Conservation (phyloP, 2,113 vertebrate genomes). For the Thunnus maccoyii region DNA sequence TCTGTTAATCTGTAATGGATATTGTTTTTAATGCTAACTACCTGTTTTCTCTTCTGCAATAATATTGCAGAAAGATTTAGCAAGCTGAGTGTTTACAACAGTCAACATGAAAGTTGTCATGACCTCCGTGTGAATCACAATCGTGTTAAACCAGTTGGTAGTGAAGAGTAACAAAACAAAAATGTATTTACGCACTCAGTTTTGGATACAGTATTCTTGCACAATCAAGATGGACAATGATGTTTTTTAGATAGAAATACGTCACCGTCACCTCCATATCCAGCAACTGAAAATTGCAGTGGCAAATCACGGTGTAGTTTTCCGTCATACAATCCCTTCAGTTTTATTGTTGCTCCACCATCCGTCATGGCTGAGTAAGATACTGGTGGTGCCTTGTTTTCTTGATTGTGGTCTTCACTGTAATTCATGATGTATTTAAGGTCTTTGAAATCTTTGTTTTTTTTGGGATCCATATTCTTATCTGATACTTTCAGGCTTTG, state of each 20-base stretch:
- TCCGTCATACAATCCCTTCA: no score
- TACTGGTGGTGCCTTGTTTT: neutral
- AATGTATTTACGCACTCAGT: constrained; percentile 6
- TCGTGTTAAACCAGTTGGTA: constrained; percentile 53
- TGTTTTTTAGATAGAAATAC: neutral
- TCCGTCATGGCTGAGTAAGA: neutral
- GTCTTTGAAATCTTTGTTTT: neutral
- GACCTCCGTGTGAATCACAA: constrained; percentile 38
- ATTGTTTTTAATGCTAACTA: constrained; percentile 27
- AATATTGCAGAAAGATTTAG: constrained; percentile 24
- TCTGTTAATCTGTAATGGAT: constrained; percentile 34
- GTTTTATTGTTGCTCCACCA: no score
- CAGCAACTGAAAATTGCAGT: neutral
- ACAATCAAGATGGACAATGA: neutral
- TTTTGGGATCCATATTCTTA: neutral
- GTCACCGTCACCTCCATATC: no score
- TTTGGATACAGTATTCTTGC: neutral
- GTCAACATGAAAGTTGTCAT: neutral
- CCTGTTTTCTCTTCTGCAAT: constrained; percentile 9
- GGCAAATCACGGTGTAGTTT: no score
- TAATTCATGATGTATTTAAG: constrained; percentile 1
- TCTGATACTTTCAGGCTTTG: neutral
- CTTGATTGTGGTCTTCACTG: neutral
- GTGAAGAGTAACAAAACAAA: neutral
- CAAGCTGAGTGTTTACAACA: constrained; percentile 12